Base-by-base conservation (phyloP, 2,113 vertebrate species). In the Himantopus leucocephalus region DNA sequence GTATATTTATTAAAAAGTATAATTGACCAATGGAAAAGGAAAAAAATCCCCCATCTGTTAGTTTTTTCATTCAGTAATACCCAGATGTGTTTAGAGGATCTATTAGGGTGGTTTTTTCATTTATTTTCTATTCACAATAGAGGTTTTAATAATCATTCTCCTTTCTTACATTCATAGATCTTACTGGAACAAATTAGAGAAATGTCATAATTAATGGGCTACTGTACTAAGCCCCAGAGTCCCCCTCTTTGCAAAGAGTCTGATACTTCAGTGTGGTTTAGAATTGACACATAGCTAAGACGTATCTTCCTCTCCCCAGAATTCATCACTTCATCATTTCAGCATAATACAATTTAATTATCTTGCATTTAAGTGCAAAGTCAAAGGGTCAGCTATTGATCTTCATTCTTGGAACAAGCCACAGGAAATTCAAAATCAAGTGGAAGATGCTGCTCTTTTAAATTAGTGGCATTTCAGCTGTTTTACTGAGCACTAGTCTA, bases 321-420 rank as follows among this genome's bases (percentile, higher is more conserved):
- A 95, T 88, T 79, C 62, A 85, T 81, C 80, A 80, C 68, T 89
- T 92, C 56, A 86, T 92, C 70, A 60, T 86, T 94, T 95, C 84
- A 82, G 35, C 48, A 64, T 72, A 93, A 85, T 45, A 75, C 87
- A 66, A 32, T 88, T 96, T 95, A 82, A 96, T 96, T 95, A 88
- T 82, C 48, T 85, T 88, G 62, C 35, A 79, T 88, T 76, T 79
- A 91, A 93, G 62, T 73, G 39, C 71, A 55, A 85, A 96, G 87
- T 52, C 76, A 91, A 85, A 90, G 66, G 73, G 62, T 90, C 66
- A 82, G 58, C 50, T 92, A 79, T 92, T 75, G 93, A 94, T 96
- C 81, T 94, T 66, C 41, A 22, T 85, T 81, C 81, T 73, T 82
- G 62, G 77, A 91, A 90, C 11, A 88, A 94, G 74, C 19, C 62